These are phyloP conservation scores for Pherbina coryleti DNA, from an alignment of 2,888 invertebrate genomes.

Conservation along the genomic window DNA sequence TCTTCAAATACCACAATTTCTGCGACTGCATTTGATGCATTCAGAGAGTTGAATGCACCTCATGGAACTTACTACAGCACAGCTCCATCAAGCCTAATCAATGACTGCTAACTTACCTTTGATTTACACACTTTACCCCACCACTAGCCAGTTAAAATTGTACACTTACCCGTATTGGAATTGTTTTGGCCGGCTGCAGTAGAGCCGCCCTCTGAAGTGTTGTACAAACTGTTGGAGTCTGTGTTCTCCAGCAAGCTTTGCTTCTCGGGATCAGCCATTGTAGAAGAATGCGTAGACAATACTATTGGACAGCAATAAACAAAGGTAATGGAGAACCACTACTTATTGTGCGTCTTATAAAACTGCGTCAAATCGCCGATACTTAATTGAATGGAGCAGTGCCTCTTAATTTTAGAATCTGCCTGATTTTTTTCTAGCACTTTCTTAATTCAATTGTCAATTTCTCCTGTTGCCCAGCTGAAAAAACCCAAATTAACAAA, in stretches of 20 bases:
- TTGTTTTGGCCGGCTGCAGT: not conserved
- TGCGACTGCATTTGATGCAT: not conserved
- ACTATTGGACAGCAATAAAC: conserved; percentile 23
- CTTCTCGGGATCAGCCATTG: conserved; percentile 67
- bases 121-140: too few relatives aligned
- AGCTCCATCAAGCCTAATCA: not conserved
- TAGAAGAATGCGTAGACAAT: not conserved
- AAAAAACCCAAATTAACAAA: not conserved
- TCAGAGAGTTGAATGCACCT: conserved; percentile 27
- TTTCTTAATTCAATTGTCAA: too few relatives aligned
- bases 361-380: not conserved
- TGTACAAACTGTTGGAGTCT: conserved; percentile 59
- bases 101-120: not conserved
- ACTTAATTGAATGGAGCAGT: not conserved
- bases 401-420: not conserved
- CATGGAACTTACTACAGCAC: not conserved
- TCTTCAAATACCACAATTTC: conserved; percentile 52
- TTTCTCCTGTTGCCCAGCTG: too few relatives aligned
- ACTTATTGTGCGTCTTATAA: not conserved
- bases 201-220: conserved; percentile 48
- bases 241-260: conserved; percentile 64
- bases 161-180: conserved; percentile 8
- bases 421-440: not conserved
- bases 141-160: not conserved
- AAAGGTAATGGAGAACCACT: not conserved